Evolutionary conservation across 2,888 invertebrate species (phyloP).

Genomic region (Pachycephus smyrnensis): DNA sequence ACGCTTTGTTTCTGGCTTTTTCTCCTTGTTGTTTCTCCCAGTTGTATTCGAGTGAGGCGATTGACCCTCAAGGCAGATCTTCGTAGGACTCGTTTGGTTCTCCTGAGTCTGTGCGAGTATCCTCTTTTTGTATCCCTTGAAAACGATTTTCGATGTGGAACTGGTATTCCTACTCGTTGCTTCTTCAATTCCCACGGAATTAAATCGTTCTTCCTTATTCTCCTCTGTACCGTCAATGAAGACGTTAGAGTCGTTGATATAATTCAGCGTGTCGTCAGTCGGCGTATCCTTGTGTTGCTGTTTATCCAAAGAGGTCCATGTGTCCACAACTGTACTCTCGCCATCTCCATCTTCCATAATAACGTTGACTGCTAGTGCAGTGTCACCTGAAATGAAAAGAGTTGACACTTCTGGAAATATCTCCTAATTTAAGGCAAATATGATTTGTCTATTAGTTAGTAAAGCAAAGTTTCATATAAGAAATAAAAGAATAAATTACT

Average conservation of each 20-base stretch:
- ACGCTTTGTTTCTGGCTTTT: slow-evolving; percentile 45
- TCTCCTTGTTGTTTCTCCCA: slow-evolving; percentile 36
- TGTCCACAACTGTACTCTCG: slow-evolving; percentile 54
- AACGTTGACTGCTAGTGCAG: slow-evolving; percentile 34
- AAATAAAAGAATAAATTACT: not conserved
- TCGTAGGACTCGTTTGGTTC: slow-evolving; percentile 23
- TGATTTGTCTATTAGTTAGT: not conserved
- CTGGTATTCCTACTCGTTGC: slow-evolving; percentile 32
- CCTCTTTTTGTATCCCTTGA: slow-evolving; percentile 59
- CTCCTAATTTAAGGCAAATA: not conserved
- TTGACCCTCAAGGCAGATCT: not conserved
- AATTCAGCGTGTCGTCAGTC: slow-evolving; percentile 27
- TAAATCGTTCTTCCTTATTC: slow-evolving; percentile 36
- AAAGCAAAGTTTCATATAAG: not conserved
- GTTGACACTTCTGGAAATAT: not conserved
- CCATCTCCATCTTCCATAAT: slow-evolving; percentile 66
- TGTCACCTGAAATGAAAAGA: slow-evolving; percentile 37
- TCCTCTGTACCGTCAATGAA: slow-evolving; percentile 29
- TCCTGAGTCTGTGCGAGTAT: slow-evolving; percentile 55
- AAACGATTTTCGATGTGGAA: slow-evolving; percentile 44
- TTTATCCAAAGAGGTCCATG: slow-evolving; percentile 40
- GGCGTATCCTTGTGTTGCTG: slow-evolving; percentile 11
- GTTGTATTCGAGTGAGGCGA: not conserved
- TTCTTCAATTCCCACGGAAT: slow-evolving; percentile 30
- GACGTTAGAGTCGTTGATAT: slow-evolving; percentile 24